Conservation (phyloP, 2,888 invertebrate species). For the Hemicrepidius hirtus region DNA sequence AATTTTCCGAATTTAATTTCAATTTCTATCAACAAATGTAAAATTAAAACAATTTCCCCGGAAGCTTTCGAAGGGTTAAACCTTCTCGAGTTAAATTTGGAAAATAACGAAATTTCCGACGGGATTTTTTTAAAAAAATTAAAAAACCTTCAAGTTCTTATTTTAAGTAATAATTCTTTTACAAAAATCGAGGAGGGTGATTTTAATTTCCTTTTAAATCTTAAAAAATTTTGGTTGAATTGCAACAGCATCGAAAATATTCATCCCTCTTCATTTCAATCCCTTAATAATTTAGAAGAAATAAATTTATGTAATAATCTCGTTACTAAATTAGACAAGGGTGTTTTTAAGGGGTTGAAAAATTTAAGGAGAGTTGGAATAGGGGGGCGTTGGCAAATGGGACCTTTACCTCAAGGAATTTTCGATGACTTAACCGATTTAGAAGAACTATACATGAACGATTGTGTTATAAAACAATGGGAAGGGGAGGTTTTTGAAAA, state of each 20-base stretch:
- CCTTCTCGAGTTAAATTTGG: not conserved
- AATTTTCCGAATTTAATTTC: not conserved
- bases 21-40: not conserved
- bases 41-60: not conserved
- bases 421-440: not conserved
- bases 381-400: not conserved
- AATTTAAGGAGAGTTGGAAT: not conserved
- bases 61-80: not conserved
- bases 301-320: not conserved
- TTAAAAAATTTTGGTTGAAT: not conserved
- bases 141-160: not conserved
- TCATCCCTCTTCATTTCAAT: not conserved
- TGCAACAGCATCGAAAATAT: not conserved
- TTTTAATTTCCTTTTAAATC: not conserved
- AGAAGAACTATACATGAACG: not conserved
- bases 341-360: not conserved
- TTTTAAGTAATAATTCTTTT: not conserved
- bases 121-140: not conserved
- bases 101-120: not conserved
- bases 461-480: not conserved
- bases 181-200: not conserved
- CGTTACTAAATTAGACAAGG: not conserved
- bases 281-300: not conserved
- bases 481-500: not conserved
- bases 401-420: not conserved